Base-by-base conservation (phyloP, 2,888 invertebrate genomes). In the Megaustenia siamemsis region DNA sequence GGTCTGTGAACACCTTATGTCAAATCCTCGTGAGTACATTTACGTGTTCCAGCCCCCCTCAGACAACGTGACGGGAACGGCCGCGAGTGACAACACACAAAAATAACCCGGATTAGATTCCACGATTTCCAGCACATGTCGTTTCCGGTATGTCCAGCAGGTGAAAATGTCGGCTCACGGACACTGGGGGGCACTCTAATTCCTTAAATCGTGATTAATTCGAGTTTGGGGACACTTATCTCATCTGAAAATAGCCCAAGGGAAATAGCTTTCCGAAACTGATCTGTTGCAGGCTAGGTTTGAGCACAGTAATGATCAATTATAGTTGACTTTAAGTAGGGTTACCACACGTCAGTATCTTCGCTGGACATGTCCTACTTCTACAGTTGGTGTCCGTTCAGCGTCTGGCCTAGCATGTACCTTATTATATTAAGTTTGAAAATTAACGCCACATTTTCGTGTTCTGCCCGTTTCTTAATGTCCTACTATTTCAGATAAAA, bases 141-240 rank as follows among this genome's bases (percentile, higher is more conserved):
- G 49, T 49, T 82, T 82, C 82, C 82, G 82, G 82, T 63, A n/a
- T 1, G 75, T 75, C 75, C 73, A 75, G 82, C 82, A 76, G 66
- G 80, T 80, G 76, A 78, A 76, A 43, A n/a, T 49, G 28, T 75
- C 53, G 45, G 79, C 12, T 40, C 60, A 40, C 40, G 78, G 78
- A 24, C 78, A 63, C 63, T 78, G 43, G 60, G 28, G 78, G 63
- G n/a, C 63, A 68, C 68, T 79, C 79, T 79, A 63, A 79, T 69
- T 80, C 53, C 53, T 18, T 69, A 68, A n/a, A 80, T 80, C 69
- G 53, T 69, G 69, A 80, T 80, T 38, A 69, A 69, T 69, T 80
- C 69, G 69, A 69, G 10, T 15, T 53, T 21, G 10, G 49, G 53
- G 66, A n/a, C 43, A 28, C 38, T 79, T 66, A 24, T 2, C 45